phyloP scores from a whole-genome alignment of 2,888 invertebrate genomes.

The Steromphala cineraria region DNA sequence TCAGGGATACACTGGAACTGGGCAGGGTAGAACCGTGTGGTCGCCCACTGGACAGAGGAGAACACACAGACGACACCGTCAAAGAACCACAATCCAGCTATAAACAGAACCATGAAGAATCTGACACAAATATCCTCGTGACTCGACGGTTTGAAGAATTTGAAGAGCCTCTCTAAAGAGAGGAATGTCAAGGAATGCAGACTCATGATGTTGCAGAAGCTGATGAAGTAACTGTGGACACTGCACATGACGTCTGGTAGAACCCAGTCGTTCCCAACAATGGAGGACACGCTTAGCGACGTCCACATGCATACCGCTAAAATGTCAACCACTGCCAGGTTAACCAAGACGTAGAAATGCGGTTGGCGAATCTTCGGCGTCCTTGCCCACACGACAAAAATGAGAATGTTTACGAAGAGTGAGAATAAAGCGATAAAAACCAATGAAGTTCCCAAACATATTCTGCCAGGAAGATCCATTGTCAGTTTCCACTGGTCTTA shows the following conservation, averaged over 20 bases:
- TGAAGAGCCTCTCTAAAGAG: slow-evolving; percentile 52
- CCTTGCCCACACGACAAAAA: background rate
- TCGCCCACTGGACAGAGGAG: slow-evolving; percentile 57
- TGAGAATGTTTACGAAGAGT: background rate
- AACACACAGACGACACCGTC: slow-evolving; percentile 51
- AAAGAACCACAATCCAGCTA: slow-evolving; percentile 49
- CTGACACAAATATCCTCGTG: slow-evolving; percentile 53
- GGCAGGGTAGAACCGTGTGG: slow-evolving; percentile 38
- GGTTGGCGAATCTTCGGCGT: slow-evolving; percentile 16
- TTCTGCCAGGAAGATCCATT: background rate
- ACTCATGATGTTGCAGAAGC: slow-evolving; percentile 47
- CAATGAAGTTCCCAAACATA: background rate
- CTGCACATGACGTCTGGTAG: slow-evolving; percentile 47
- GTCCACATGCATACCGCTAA: slow-evolving; percentile 52
- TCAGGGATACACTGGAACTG: slow-evolving; percentile 58
- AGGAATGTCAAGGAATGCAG: slow-evolving; percentile 50
- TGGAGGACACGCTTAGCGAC: slow-evolving; percentile 39
- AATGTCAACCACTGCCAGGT: slow-evolving; percentile 48
- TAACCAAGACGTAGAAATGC: slow-evolving; percentile 30
- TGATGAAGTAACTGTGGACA: slow-evolving; percentile 48
- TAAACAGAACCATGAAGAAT: slow-evolving; percentile 42
- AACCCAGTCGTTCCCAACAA: slow-evolving; percentile 41
- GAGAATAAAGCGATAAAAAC: background rate
- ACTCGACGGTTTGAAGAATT: slow-evolving; percentile 53
- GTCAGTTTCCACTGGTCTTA: background rate